Base-by-base conservation (phyloP, 53 echinoderm and acorn worm genomes). In the Hippasteria phrygiana region DNA sequence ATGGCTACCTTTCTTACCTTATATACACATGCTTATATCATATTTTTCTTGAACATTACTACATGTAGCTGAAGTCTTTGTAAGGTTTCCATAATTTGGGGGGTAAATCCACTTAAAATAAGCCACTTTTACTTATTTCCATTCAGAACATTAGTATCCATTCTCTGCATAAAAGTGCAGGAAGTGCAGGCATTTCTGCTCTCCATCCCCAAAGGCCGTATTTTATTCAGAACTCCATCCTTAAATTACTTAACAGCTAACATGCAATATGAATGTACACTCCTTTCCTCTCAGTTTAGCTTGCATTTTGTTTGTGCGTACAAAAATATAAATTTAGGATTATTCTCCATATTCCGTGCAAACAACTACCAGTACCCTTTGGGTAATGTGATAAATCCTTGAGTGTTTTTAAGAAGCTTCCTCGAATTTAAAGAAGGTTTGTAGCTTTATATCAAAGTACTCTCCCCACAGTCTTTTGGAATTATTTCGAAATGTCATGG, bases 401-500 rank as follows among this genome's bases (percentile, higher is more conserved):
- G 62, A 55, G 38, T n/a, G n/a, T n/a, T 55, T 62, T 38, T 34
- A 10, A 36, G 14, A 36, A 55, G 59, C 55, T 36, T n/a, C n/a
- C n/a, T n/a, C n/a, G n/a, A n/a, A n/a, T n/a, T n/a, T n/a, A n/a
- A n/a, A n/a, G n/a, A n/a, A n/a, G n/a, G n/a, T n/a, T n/a, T n/a
- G n/a, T n/a, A 78, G 78, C 59, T 78, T 78, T 32, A 20, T 38
- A 53, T 73, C 11, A 1, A 38, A 7, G 14, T 11, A 29, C 26
- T 47, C 27, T 76, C 51, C 76, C 76, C 14, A 35, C 17, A 48
- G 76, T 4, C 31, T 51, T 31, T n/a, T 75, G 24, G 24, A 50
- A 76, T 78, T 55, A 24, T 78, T 56, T 78, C 56, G 10, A 78
- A 78, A 78, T 78, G 78, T 62, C 78, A 78, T 53, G 8, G 67